Evolutionary conservation across 2,797 vertebrate genomes (phyloP), one percentile per base, ranked within the genome.

Genomic region (Anolis apletophallus): DNA sequence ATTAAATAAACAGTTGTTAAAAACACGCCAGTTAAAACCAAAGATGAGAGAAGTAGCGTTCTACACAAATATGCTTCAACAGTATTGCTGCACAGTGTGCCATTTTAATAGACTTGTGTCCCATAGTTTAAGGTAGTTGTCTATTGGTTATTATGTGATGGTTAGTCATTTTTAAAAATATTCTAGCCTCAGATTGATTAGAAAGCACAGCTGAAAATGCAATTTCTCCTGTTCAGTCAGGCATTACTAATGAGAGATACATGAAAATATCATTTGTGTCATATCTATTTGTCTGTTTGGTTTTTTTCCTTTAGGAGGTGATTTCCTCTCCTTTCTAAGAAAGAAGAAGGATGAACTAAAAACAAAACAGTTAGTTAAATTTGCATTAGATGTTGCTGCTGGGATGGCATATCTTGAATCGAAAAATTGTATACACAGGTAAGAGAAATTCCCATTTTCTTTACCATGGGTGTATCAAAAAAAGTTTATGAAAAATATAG

Each of bases 401-500:
- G 98, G 98, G 61, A 99, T 99, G 98, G 96, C 98, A 0, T 99
- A 99, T 95, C 97, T 99, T 0, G 98, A 99, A 94, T 97, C 97
- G 69, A 99, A 98, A 95, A 99, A 99, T 94, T 99, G 98, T 86
- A 99, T 99, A 94, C 98, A 99, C 96, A 98, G 98, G 98, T 99
- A 96, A 94, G 95, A 54, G 93, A 86, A 36, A 32, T 12, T 14
- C 34, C 87, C 57, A 84, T 90, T 71, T 32, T 87, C 23, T 14
- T 1, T 80, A 0, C 81, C 3, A 32, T 13, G 89, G 73, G 34
- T 80, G 83, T 57, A 40, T 2, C 29, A 77, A 50, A 3, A n/a
- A 23, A 71, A 61, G 11, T 87, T 0, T 79, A 85, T 84, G 67
- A 59, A 21, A 57, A 3, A 0, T 40, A 75, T 14, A 85, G 0